These are phyloP conservation scores for Stenurella melanura DNA, from an alignment of 2,888 invertebrate species.

Conservation along the genomic window DNA sequence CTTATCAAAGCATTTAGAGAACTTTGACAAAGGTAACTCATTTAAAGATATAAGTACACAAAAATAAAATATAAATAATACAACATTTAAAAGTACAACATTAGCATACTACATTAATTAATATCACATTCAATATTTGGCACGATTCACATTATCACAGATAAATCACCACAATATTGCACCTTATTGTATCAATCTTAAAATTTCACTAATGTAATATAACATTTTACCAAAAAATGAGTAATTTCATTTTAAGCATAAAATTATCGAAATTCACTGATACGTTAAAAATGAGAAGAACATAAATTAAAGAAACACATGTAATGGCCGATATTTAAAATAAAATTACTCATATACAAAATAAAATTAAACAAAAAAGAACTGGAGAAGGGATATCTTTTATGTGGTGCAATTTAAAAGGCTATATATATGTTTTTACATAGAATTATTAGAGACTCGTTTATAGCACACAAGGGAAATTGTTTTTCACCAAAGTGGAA, in stretches of 20 bases:
- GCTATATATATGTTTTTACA: neutral
- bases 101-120: conserved; percentile 2
- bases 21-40: conserved; percentile 10
- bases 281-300: neutral
- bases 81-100: neutral
- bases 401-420: neutral
- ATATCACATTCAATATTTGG: conserved; percentile 18
- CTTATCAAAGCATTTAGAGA: neutral
- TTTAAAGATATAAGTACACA: neutral
- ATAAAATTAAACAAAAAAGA: neutral
- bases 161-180: conserved; percentile 22
- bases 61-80: conserved; percentile 20
- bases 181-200: conserved; percentile 10
- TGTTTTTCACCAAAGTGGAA: neutral
- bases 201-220: conserved; percentile 10
- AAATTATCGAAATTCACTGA: neutral
- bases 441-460: neutral
- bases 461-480: neutral
- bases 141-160: conserved; percentile 22
- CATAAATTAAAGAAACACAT: neutral
- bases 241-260: conserved; percentile 18
- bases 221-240: conserved; percentile 22
- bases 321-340: neutral
- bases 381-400: neutral
- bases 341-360: conserved; percentile 32